phyloP scores from a whole-genome alignment of 2,113 vertebrate genomes.

The Lichenostomus cassidix region DNA sequence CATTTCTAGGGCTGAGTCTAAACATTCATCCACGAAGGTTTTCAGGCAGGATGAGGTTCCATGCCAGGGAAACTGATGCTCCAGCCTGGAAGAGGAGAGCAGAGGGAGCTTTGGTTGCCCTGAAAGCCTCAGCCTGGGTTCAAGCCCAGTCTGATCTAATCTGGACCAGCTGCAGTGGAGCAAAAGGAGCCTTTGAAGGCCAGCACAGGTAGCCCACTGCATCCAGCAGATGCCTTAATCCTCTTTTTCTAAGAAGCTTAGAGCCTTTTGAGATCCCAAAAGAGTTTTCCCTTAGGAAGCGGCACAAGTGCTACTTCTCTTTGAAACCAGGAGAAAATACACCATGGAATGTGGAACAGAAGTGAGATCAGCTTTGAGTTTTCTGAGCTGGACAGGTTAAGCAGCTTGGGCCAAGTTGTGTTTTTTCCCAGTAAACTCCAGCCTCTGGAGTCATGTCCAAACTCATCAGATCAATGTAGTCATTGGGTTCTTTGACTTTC shows the following conservation, averaged over 20 bases:
- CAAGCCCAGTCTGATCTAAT: not conserved
- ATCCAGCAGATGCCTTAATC: not conserved
- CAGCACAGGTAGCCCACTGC: not conserved
- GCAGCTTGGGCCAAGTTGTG: not conserved
- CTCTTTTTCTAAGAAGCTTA: not conserved
- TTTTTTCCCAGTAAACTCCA: not conserved
- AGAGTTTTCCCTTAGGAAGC: not conserved
- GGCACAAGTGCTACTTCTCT: not conserved
- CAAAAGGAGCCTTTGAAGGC: not conserved
- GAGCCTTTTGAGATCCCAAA: not conserved
- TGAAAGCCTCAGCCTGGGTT: not conserved
- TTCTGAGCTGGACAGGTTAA: not conserved
- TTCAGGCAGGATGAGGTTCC: not conserved
- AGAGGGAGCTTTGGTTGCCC: not conserved
- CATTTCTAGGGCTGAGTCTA: not conserved
- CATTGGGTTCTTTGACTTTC: not conserved
- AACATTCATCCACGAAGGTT: accelerated
- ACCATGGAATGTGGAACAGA: not conserved
- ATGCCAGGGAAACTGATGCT: not conserved
- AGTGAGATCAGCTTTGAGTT: not conserved
- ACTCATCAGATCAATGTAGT: not conserved
- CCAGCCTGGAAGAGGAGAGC: not conserved
- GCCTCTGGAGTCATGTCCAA: not conserved
- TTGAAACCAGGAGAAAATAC: not conserved
- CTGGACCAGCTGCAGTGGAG: not conserved